These are phyloP conservation scores for Incurvaria masculella DNA, from an alignment of 2,888 invertebrate species.

Conservation along the genomic window DNA sequence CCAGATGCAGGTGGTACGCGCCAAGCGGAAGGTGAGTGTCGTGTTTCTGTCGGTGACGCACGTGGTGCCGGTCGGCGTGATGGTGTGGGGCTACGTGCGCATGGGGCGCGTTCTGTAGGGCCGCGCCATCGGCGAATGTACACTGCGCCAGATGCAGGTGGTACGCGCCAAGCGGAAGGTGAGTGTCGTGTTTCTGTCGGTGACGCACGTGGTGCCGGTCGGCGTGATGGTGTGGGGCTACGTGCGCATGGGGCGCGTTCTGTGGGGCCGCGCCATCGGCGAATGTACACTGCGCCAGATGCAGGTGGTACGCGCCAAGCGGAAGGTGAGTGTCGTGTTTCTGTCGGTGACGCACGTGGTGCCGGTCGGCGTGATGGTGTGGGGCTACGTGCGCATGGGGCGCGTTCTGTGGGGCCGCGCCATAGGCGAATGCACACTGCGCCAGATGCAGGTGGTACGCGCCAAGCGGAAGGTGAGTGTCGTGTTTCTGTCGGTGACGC, in stretches of 20 bases:
- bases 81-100: slow-evolving; percentile 75
- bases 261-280: slow-evolving; percentile 82
- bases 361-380: slow-evolving; percentile 78
- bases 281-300: slow-evolving; percentile 81
- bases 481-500: too few species aligned
- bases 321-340: slow-evolving; percentile 76
- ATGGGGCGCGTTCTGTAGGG: slow-evolving; percentile 86
- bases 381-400: slow-evolving; percentile 82
- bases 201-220: slow-evolving; percentile 84
- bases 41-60: slow-evolving; percentile 79
- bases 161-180: slow-evolving; percentile 83
- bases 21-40: slow-evolving; percentile 79
- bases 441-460: slow-evolving; percentile 79
- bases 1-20: slow-evolving; percentile 79
- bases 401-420: slow-evolving; percentile 76
- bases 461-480: slow-evolving; percentile 74
- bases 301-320: slow-evolving; percentile 80
- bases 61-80: slow-evolving; percentile 76
- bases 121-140: slow-evolving; percentile 81
- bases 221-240: slow-evolving; percentile 79
- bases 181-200: slow-evolving; percentile 66
- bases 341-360: slow-evolving; percentile 78
- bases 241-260: slow-evolving; percentile 73
- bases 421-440: slow-evolving; percentile 82
- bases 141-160: slow-evolving; percentile 80